phyloP scores from a whole-genome alignment of 2,888 invertebrate genomes.

The Carterocephalus palaemon region DNA sequence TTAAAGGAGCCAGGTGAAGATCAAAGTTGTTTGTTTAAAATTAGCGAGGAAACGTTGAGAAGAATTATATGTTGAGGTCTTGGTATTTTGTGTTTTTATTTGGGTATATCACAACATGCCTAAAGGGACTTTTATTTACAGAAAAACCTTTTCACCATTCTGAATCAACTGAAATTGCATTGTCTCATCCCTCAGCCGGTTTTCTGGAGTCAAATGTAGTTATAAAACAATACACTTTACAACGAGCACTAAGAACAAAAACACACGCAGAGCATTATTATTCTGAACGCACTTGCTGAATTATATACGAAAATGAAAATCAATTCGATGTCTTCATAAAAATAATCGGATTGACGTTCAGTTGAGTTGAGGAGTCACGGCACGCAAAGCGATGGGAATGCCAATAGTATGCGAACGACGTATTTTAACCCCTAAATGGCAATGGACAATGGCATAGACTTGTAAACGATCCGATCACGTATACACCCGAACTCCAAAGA shows the following conservation, averaged over 20 bases:
- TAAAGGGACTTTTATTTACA: slow-evolving; percentile 12
- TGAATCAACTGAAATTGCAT: background rate
- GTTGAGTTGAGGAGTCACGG: slow-evolving; percentile 44
- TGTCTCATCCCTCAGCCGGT: too few relatives aligned
- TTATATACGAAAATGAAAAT: slow-evolving; percentile 50
- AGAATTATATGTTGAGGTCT: too few relatives aligned
- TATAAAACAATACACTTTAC: slow-evolving; percentile 16
- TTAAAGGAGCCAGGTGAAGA: slow-evolving; percentile 7
- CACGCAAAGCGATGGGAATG: slow-evolving; percentile 44
- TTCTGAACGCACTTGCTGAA: slow-evolving; percentile 35
- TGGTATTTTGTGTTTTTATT: too few relatives aligned
- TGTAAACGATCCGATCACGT: slow-evolving; percentile 19
- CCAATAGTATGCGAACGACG: slow-evolving; percentile 35
- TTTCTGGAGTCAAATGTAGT: slow-evolving; percentile 10
- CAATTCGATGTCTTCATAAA: slow-evolving; percentile 46
- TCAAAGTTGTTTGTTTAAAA: slow-evolving; percentile 13
- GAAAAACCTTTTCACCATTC: background rate
- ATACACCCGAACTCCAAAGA: slow-evolving; percentile 6
- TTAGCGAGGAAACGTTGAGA: slow-evolving; percentile 12
- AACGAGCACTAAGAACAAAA: slow-evolving; percentile 19
- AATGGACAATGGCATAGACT: slow-evolving; percentile 23
- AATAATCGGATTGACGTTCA: slow-evolving; percentile 39
- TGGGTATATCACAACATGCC: too few relatives aligned
- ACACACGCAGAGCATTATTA: slow-evolving; percentile 18
- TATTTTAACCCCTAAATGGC: slow-evolving; percentile 46